Conservation (phyloP, 1,140 invertebrate genomes). For the Pseudomyrmex dendroicus region DNA sequence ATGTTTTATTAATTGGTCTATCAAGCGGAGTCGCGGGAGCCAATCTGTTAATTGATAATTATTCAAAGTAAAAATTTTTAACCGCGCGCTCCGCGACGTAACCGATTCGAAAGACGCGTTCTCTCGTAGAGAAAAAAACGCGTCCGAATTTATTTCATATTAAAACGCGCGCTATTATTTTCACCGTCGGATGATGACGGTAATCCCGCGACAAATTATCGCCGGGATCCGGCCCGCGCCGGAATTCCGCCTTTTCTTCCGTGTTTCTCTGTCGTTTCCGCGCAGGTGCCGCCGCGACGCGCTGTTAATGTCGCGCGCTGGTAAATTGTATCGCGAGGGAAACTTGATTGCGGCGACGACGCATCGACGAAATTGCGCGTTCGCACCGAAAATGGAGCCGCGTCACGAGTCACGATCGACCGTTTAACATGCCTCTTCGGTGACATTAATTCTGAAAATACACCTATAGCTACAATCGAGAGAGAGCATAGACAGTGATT, state of each 20-base stretch:
- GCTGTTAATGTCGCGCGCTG: conserved; percentile 25
- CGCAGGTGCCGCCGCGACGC: background rate
- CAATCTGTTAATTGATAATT: conserved; percentile 40
- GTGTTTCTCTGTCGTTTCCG: conserved; percentile 29
- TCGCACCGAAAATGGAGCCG: conserved; percentile 4
- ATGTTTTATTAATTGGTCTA: conserved; percentile 52
- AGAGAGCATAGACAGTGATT: background rate
- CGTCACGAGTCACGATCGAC: conserved; percentile 10
- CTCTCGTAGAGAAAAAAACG: too few relatives aligned
- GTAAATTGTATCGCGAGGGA: conserved; percentile 17
- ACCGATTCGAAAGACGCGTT: background rate
- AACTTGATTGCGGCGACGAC: conserved; percentile 42
- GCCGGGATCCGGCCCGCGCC: conserved; percentile 44
- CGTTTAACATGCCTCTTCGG: background rate
- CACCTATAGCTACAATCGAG: background rate
- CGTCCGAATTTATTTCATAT: conserved; percentile 68
- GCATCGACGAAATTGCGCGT: conserved; percentile 43
- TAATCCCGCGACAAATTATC: conserved; percentile 67
- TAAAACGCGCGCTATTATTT: conserved; percentile 70
- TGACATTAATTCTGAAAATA: background rate
- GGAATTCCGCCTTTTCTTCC: conserved; percentile 65
- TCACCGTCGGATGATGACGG: conserved; percentile 48
- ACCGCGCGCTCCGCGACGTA: background rate
- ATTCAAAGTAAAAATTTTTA: background rate
- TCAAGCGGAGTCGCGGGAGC: conserved; percentile 12